A percentile compares a stretch with the other conserved stretches of the same genome.
phyloP scores from a whole-genome alignment of 2,888 invertebrate species.

The Pollenia angustigena region DNA sequence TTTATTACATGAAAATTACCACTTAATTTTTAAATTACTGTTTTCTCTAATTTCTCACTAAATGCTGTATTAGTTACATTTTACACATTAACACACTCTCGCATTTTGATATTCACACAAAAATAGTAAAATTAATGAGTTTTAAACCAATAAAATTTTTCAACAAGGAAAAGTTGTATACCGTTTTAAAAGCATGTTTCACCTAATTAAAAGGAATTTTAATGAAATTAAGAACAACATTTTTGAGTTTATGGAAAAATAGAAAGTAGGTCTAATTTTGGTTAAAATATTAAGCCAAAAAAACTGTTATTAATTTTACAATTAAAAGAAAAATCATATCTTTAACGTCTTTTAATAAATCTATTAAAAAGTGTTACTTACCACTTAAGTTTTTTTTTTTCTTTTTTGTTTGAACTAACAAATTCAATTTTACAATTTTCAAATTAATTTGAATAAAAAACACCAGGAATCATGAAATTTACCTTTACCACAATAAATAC shows the following conservation, averaged over 20 bases:
- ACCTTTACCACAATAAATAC: not conserved
- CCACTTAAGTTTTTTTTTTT: too few species aligned
- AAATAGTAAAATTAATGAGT: slow-evolving; percentile 36
- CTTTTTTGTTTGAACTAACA: too few species aligned
- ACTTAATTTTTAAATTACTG: slow-evolving; percentile 67
- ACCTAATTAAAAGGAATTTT: slow-evolving; percentile 32
- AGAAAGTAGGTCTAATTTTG: slow-evolving; percentile 9
- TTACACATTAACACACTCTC: slow-evolving; percentile 35
- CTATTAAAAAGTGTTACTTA: too few species aligned
- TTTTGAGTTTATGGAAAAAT: not conserved
- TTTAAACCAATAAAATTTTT: slow-evolving; percentile 38
- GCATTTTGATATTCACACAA: not conserved
- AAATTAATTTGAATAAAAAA: not conserved
- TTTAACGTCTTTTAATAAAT: too few species aligned
- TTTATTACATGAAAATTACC: slow-evolving; percentile 68
- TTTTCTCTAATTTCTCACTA: slow-evolving; percentile 63
- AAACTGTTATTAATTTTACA: too few species aligned
- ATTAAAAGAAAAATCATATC: too few species aligned
- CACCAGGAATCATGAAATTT: slow-evolving; percentile 7
- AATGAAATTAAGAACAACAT: slow-evolving; percentile 33
- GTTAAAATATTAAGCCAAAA: not conserved
- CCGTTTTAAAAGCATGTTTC: slow-evolving; percentile 12
- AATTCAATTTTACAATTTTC: not conserved
- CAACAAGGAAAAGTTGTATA: slow-evolving; percentile 38
- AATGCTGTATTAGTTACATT: slow-evolving; percentile 35